Conservation (phyloP, 1,140 invertebrate species). For the Drosophila repleta region DNA sequence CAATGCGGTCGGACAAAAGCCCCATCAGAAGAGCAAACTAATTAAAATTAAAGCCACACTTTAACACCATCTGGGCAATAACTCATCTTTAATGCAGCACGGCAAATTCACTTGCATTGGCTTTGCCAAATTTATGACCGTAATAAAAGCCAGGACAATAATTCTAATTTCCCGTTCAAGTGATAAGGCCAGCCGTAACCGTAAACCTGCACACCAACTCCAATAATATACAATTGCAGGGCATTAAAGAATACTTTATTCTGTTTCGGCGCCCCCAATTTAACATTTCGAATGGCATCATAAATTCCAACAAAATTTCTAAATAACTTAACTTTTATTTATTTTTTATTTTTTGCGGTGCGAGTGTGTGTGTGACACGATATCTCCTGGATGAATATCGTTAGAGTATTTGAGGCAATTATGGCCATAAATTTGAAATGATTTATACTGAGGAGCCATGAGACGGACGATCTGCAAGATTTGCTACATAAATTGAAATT, state of each 20-base stretch:
- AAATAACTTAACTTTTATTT: slow-evolving; percentile 62
- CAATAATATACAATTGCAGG: slow-evolving; percentile 19
- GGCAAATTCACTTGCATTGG: slow-evolving; percentile 61
- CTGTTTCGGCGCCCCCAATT: slow-evolving; percentile 27
- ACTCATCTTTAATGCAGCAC: slow-evolving; percentile 67
- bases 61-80: slow-evolving; percentile 65
- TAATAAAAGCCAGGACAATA: slow-evolving; percentile 74
- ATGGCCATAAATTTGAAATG: slow-evolving; percentile 25
- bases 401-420: slow-evolving; percentile 26
- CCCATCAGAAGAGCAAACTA: slow-evolving; percentile 65
- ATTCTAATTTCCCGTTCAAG: slow-evolving; percentile 67
- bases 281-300: slow-evolving; percentile 45
- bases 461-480: not conserved
- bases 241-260: slow-evolving; percentile 11
- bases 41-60: slow-evolving; percentile 70
- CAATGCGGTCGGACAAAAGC: slow-evolving; percentile 17
- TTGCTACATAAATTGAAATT: not conserved
- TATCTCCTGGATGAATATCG: slow-evolving; percentile 46
- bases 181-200: slow-evolving; percentile 56
- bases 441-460: slow-evolving; percentile 18
- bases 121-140: slow-evolving; percentile 61
- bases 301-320: slow-evolving; percentile 56
- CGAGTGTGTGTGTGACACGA: slow-evolving; percentile 42
- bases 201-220: not conserved
- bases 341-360: slow-evolving; percentile 37